These are phyloP conservation scores for Rhagonycha fulva DNA, from an alignment of 2,888 invertebrate species.

Conservation along the genomic window DNA sequence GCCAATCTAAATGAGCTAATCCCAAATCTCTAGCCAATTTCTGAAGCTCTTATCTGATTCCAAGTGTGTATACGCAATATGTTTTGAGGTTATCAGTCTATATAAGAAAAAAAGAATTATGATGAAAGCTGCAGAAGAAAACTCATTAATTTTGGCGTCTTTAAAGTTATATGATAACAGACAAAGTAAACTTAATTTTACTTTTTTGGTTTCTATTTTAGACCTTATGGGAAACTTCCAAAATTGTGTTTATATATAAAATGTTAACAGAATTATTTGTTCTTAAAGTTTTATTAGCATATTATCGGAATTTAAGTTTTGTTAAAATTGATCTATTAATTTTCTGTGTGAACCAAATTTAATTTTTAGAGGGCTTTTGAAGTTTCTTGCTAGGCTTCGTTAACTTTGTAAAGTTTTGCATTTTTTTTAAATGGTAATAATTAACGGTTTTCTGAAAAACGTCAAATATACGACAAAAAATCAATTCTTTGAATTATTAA, in stretches of 20 bases:
- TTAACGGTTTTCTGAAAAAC: too few species aligned
- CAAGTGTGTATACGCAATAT: constrained; percentile 31
- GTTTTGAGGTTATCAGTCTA: constrained; percentile 26
- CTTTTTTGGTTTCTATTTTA: not conserved
- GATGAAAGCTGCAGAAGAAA: constrained; percentile 17
- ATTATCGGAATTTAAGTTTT: not conserved
- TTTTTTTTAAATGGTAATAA: too few species aligned
- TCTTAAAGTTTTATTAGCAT: not conserved
- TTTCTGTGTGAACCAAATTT: not conserved
- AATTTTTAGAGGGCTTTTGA: not conserved
- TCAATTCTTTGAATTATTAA: too few species aligned
- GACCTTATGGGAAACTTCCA: not conserved
- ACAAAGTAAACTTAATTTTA: constrained; percentile 17
- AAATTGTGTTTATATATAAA: not conserved
- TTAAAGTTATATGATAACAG: constrained; percentile 13
- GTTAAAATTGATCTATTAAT: not conserved
- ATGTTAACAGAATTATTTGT: not conserved
- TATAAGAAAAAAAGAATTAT: constrained; percentile 25
- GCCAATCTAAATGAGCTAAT: constrained; percentile 37
- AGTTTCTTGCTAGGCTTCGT: too few species aligned
- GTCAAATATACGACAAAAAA: too few species aligned
- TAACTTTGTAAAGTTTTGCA: too few species aligned
- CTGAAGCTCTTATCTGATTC: constrained; percentile 35
- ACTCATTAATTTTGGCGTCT: constrained; percentile 14
- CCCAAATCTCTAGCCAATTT: constrained; percentile 38